phyloP scores from a whole-genome alignment of 2,888 invertebrate genomes.

The Ashinkailepas kermadecensis region DNA sequence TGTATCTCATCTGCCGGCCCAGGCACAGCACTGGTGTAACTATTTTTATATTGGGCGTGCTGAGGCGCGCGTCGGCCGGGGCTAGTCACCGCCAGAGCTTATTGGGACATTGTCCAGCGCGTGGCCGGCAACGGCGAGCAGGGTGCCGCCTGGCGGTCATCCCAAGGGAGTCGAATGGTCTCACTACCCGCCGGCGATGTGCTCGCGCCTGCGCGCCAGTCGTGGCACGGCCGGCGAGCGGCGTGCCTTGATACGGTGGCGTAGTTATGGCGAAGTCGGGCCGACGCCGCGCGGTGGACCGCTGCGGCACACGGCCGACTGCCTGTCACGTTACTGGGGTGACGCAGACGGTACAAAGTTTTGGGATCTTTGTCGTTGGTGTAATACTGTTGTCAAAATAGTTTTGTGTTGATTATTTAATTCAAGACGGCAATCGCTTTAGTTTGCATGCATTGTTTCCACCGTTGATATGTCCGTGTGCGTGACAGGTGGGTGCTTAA shows the following conservation, averaged over 20 bases:
- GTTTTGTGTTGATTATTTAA: constrained; percentile 14
- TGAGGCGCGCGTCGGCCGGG: not conserved
- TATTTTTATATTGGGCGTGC: not conserved
- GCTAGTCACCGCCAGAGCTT: constrained; percentile 13
- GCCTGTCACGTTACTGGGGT: no score
- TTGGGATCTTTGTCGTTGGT: not conserved
- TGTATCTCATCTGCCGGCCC: no score
- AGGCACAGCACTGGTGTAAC: not conserved
- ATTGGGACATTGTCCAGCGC: not conserved
- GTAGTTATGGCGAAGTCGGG: no score
- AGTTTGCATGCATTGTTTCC: constrained; percentile 8
- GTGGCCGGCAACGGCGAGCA: not conserved
- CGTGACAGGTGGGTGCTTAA: constrained; percentile 10
- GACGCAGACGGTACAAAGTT: not conserved
- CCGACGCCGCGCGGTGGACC: no score
- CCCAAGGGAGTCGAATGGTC: no score
- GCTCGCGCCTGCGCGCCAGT: no score
- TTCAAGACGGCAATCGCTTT: not conserved
- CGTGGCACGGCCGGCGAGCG: no score
- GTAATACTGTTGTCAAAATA: not conserved
- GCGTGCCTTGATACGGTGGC: no score
- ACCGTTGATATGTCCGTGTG: not conserved
- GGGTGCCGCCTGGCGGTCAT: no score
- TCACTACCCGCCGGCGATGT: no score
- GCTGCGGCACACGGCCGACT: no score